Percentiles rank a stretch among this genome's conserved stretches.
Evolutionary conservation across 2,797 vertebrate genomes (phyloP).

Genomic region (Rhinogobio ventralis): DNA sequence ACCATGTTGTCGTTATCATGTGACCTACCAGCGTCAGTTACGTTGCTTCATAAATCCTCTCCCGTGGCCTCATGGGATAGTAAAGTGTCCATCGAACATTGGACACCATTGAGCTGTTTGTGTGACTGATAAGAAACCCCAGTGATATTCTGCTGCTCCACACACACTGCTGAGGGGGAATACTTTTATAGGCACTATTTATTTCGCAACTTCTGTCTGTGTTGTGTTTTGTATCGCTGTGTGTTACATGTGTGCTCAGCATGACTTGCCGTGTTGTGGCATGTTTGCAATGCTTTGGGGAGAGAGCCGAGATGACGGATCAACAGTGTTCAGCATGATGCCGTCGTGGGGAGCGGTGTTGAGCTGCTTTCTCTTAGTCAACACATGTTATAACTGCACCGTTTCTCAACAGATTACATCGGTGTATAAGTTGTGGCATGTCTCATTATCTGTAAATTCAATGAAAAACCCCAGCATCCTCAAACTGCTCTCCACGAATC

Average conservation of each 20-base stretch:
- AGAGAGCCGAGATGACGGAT: neutral
- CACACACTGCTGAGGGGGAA: neutral
- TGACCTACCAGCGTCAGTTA: no score
- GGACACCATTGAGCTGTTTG: no score
- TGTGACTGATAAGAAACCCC: no score
- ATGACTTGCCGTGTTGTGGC: neutral
- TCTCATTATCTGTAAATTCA: neutral
- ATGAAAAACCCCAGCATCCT: neutral
- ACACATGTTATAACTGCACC: neutral
- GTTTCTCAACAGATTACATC: neutral
- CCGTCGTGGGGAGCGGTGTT: neutral
- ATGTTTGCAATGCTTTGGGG: constrained; percentile 7
- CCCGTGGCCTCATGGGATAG: no score
- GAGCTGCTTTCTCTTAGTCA: neutral
- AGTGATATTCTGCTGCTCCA: neutral
- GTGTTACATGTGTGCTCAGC: neutral
- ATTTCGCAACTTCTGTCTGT: neutral
- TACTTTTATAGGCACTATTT: neutral
- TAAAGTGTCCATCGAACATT: no score
- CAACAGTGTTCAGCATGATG: neutral
- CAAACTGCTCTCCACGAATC: neutral
- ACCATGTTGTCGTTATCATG: no score
- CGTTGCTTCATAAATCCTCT: no score
- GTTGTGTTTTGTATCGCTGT: neutral
- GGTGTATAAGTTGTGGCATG: neutral